phyloP scores from a whole-genome alignment of 2,113 vertebrate species.

The Marmota monax region DNA sequence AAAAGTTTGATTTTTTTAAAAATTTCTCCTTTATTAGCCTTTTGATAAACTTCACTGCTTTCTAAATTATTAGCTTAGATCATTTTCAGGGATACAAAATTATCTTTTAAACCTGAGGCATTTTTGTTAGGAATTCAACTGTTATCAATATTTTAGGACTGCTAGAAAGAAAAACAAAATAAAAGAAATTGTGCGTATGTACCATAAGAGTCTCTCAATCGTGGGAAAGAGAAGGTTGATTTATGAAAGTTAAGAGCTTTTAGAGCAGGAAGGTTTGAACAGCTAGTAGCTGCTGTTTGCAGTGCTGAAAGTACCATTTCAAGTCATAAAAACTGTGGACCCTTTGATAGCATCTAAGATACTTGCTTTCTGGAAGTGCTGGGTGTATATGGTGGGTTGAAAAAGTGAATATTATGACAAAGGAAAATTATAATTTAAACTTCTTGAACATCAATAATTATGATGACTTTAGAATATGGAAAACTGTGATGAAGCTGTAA shows the following conservation, averaged over 20 bases:
- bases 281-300: no score
- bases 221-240: not conserved
- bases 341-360: not conserved
- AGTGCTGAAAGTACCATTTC: not conserved
- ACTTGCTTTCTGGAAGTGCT: not conserved
- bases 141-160: conserved; percentile 18
- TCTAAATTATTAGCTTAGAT: not conserved
- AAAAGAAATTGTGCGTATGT: not conserved
- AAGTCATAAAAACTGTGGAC: not conserved
- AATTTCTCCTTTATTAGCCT: not conserved
- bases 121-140: conserved; percentile 24
- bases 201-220: not conserved
- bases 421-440: conserved; percentile 49
- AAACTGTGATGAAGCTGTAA: conserved; percentile 47
- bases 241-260: conserved; percentile 37
- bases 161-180: conserved; percentile 35
- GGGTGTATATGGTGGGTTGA: not conserved
- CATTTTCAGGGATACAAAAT: not conserved
- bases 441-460: not conserved
- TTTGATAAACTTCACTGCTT: not conserved
- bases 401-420: conserved; percentile 47
- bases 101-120: not conserved
- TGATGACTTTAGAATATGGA: conserved; percentile 42
- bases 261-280: not conserved
- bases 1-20: not conserved